These are phyloP conservation scores for Lutraria lutraria DNA, from an alignment of 2,888 invertebrate species.

Conservation along the genomic window DNA sequence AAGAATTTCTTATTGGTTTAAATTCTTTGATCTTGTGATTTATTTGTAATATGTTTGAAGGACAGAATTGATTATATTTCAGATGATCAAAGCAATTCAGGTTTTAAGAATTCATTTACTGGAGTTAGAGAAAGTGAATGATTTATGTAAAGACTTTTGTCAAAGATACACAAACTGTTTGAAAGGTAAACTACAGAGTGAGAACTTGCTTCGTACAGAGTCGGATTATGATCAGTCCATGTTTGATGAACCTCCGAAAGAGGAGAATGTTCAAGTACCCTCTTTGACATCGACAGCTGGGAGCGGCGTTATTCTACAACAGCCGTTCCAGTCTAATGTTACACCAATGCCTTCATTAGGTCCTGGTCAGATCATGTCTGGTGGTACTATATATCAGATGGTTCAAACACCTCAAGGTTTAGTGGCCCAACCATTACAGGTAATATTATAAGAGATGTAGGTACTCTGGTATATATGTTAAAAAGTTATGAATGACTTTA, in stretches of 20 bases:
- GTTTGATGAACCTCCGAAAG: conserved; percentile 75
- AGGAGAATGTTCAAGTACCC: conserved; percentile 57
- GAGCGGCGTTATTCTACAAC: conserved; percentile 81
- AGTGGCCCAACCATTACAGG: conserved; percentile 87
- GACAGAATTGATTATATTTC: conserved; percentile 64
- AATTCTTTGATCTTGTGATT: background rate
- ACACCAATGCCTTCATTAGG: conserved; percentile 84
- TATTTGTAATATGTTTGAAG: background rate
- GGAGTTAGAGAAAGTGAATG: conserved; percentile 97
- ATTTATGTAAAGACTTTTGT: conserved; percentile 97
- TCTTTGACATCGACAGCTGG: conserved; percentile 64
- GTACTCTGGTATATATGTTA: too few species aligned
- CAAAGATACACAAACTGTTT: conserved; percentile 95
- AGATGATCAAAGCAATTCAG: conserved; percentile 96
- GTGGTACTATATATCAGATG: conserved; percentile 87
- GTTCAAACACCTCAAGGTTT: conserved; percentile 88
- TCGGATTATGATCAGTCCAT: conserved; percentile 75
- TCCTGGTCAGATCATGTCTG: conserved; percentile 86
- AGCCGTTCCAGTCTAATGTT: conserved; percentile 77
- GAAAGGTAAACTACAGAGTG: conserved; percentile 89
- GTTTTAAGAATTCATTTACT: conserved; percentile 96
- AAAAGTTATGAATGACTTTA: too few species aligned
- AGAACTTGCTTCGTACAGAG: conserved; percentile 84
- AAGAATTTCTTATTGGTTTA: too few species aligned
- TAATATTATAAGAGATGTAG: conserved; percentile 56